Base-by-base conservation (phyloP, 2,113 vertebrate species). In the Pao palembangensis region DNA sequence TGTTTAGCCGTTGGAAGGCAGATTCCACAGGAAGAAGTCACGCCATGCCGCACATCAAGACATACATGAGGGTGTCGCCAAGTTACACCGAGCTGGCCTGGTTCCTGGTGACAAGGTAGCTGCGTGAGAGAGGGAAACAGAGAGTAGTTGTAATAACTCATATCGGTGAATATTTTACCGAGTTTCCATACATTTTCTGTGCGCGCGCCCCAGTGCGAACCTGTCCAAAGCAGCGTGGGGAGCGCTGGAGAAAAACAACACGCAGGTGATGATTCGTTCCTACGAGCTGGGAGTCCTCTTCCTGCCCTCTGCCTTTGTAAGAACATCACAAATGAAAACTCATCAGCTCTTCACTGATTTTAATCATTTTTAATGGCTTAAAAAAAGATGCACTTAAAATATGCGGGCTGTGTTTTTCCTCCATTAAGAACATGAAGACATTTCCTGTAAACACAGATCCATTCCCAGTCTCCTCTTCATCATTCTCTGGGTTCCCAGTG, bases 191-290 rank as follows among this genome's bases (percentile, higher is more conserved):
- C 5, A 5, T 31, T 31, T 3, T 31, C 28, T 28, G 25, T 28
- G 25, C 6, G 25, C 56, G 0, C 60, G 38, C 50, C 58, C 49
- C 67, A 99, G 97, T 75, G 93, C 96, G 0, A 99, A 99, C 84
- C 88, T 99, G 42, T 99, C 98, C 72, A 99, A 98, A 86, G 98
- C 96, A 13, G 98, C 98, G 0, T 99, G 98, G 98, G 98, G 98
- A 15, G 92, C 91, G 0, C 60, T 98, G 68, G 98, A 98, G 88
- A 99, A 98, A 85, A 98, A 91, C 19, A 94, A 91, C 58, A 75
- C 89, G 6, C 96, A 99, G 62, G 73, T 99, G 65, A 98, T 99
- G 95, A 92, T 99, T 31, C 95, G 96, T 3, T 99, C 98, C 1
- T 99, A 98, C 0, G 96, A 99, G 83, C 92, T 99, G 5, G 98